Evolutionary conservation across 2,797 vertebrate genomes (phyloP).

Genomic region (Alectoris magna): DNA sequence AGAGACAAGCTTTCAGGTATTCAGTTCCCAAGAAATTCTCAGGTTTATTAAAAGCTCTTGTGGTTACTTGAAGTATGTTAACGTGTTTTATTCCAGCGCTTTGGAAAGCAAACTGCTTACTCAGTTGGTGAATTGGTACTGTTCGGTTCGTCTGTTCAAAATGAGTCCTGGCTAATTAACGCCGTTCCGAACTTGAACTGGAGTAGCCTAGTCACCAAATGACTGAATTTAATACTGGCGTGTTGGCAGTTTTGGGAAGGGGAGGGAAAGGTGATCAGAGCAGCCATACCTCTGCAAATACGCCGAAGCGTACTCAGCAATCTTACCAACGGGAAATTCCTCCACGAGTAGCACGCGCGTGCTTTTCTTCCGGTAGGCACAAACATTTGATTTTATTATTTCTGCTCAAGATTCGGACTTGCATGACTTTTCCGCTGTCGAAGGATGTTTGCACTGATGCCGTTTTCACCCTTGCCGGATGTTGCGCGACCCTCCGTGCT

Average conservation of each 20-base stretch:
- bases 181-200: background rate
- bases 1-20: constrained; percentile 70
- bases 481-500: constrained; percentile 65
- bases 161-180: background rate
- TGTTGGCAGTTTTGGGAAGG: background rate
- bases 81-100: rapidly evolving
- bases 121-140: background rate
- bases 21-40: background rate
- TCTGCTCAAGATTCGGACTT: background rate
- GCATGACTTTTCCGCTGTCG: background rate
- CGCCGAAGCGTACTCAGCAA: background rate
- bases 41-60: background rate
- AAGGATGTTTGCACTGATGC: background rate
- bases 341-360: too few relatives aligned
- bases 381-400: background rate
- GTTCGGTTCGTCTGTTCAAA: background rate
- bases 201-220: background rate
- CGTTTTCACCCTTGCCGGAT: constrained; percentile 72
- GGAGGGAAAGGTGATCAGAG: background rate
- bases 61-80: background rate
- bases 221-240: background rate
- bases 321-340: background rate
- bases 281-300: background rate
- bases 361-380: background rate
- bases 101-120: background rate